Evolutionary conservation across 2,797 vertebrate genomes (phyloP).

Genomic region (Xenentodon cancila): DNA sequence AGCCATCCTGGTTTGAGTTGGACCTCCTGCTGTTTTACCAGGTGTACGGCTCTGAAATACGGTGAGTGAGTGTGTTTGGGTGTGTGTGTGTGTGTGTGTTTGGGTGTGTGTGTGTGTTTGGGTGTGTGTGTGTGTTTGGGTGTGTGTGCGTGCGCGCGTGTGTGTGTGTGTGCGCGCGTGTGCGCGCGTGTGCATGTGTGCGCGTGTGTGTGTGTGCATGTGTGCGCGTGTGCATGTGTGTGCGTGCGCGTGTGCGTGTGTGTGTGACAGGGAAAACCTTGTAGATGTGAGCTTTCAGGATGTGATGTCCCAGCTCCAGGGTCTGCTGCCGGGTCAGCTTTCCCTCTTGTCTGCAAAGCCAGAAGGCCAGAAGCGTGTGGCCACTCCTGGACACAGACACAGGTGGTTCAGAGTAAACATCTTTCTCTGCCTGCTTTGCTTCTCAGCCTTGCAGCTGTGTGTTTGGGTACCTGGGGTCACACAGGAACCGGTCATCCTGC

Average conservation of each 20-base stretch:
- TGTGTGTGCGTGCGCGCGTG: too few species aligned
- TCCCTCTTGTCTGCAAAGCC: constrained; percentile 94
- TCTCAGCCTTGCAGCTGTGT: background rate
- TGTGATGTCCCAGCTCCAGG: constrained; percentile 96
- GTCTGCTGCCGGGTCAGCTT: constrained; percentile 95
- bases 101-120: too few species aligned
- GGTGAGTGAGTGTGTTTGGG: too few species aligned
- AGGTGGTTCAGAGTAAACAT: background rate
- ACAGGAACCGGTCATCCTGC: constrained; percentile 96
- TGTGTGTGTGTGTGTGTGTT: too few species aligned
- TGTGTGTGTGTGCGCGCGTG: too few species aligned
- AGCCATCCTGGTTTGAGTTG: too few species aligned
- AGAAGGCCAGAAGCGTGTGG: constrained; percentile 96
- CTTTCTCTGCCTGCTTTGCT: background rate
- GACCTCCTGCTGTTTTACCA: too few species aligned
- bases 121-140: too few species aligned
- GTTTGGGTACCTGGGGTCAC: constrained; percentile 91
- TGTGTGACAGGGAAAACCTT: constrained; percentile 81
- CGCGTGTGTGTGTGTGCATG: too few species aligned
- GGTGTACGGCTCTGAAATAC: too few species aligned
- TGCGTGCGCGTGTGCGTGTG: background rate
- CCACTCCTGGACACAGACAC: constrained; percentile 84
- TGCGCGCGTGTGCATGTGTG: background rate
- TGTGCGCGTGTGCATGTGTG: too few species aligned
- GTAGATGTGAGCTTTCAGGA: constrained; percentile 98